Evolutionary conservation across 1,140 invertebrate genomes (phyloP).

Genomic region (Drosophila dunni): DNA sequence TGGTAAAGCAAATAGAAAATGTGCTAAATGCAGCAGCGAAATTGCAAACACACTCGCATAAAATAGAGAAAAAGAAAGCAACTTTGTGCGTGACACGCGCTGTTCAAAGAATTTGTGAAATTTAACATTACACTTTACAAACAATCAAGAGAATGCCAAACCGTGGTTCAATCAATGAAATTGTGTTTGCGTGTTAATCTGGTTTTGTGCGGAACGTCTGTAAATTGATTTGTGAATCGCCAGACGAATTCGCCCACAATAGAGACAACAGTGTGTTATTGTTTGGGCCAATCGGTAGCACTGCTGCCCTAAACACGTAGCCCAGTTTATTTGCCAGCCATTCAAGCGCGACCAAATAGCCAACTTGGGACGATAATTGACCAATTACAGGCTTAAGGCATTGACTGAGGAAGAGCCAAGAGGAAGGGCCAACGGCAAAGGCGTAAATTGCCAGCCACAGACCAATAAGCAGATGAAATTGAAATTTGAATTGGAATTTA

Average conservation of each 20-base stretch:
- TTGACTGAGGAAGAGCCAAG: no score
- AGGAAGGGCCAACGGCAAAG: slow-evolving; percentile 3
- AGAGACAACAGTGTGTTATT: slow-evolving; percentile 33
- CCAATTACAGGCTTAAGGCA: slow-evolving; percentile 36
- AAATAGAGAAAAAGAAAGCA: slow-evolving; percentile 62
- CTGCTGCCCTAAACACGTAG: slow-evolving; percentile 33
- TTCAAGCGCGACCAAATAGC: slow-evolving; percentile 41
- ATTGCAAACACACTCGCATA: slow-evolving; percentile 59
- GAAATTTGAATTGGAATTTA: slow-evolving; percentile 42
- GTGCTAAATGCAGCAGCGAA: slow-evolving; percentile 78
- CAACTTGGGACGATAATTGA: slow-evolving; percentile 33
- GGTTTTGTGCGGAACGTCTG: slow-evolving; percentile 39
- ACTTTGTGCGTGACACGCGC: slow-evolving; percentile 33
- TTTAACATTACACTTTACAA: slow-evolving; percentile 41
- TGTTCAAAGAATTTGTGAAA: slow-evolving; percentile 45
- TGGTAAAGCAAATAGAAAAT: slow-evolving; percentile 67
- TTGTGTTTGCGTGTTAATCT: slow-evolving; percentile 75
- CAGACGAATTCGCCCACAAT: slow-evolving; percentile 54
- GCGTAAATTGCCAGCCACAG: slow-evolving; percentile 55
- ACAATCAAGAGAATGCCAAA: slow-evolving; percentile 38
- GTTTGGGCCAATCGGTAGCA: slow-evolving; percentile 22
- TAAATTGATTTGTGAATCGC: slow-evolving; percentile 56
- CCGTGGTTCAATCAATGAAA: slow-evolving; percentile 48
- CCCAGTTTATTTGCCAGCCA: slow-evolving; percentile 36
- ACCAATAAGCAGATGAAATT: slow-evolving; percentile 28